Evolutionary conservation across 2,888 invertebrate genomes (phyloP), one percentile per base, ranked within the genome.

Genomic region (Pollenia labialis): DNA sequence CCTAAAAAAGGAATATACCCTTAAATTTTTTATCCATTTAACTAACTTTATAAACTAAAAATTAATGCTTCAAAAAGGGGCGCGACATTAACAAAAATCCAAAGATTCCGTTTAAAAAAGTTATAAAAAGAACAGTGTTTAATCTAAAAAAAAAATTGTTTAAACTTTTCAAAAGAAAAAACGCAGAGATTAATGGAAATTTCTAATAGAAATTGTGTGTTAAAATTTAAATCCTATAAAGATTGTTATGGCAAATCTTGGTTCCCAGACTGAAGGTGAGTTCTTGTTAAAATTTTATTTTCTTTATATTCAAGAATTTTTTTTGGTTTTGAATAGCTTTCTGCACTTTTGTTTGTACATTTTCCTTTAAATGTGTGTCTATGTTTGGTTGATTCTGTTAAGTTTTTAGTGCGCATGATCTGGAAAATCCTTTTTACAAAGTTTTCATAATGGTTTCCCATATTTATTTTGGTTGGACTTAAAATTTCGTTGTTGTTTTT

Each of bases 321-420:
- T 58, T 60, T 23, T 50, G n/a, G 46, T n/a, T 56, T 71, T 54
- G 14, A 68, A 32, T 48, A 60, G 42, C 56, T 56, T 50, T 11
- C 4, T 71, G 40, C 40, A 71, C 69, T 18, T 56, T 60, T 52
- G 50, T 56, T 79, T 72, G 64, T 79, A 79, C 44, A 60, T 52
- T 52, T 72, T 58, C 18, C 11, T 4, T 9, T 66, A 48, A 64
- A 54, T 66, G 16, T 52, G 16, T 71, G 46, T 48, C 9, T 62
- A 44, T 54, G 62, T 40, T 40, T 4, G 18, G 50, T 11, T 50
- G 50, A 60, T 14, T 72, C 12, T 64, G 14, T 52, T 62, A 60
- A 76, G n/a, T 1, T 16, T 71, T 4, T 3, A 46, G 16, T 58
- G 84, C 87, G 87, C 87, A 87, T 74, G 84, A 48, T 69, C 72